Evolutionary conservation across 2,888 invertebrate species (phyloP), one percentile per base, ranked within the genome.

Genomic region (Callosobruchus maculatus): DNA sequence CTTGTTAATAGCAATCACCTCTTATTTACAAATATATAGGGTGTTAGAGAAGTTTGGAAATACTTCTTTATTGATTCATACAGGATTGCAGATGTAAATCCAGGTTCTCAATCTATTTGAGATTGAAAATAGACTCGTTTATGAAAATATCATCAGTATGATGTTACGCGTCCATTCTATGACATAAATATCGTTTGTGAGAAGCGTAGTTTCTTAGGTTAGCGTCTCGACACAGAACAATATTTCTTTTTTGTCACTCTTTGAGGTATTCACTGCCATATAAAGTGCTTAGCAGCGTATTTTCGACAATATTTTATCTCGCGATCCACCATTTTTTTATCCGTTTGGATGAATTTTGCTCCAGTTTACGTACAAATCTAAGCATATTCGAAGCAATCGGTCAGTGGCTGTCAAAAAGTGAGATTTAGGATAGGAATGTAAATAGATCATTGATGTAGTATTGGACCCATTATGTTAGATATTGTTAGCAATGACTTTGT

Each of bases 251-350:
- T 71, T 68, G 49, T 71, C 71, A 71, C 68, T 72, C 70, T 72
- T 74, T 68, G 70, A 71, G 71, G 74, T 75, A 76, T 75, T 75
- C 78, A 78, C 78, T 78, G 78, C 78, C 78, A 76, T 71, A 22
- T 70, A 74, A 76, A 78, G 78, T 78, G 78, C 76, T 78, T 76
- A 75, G 71, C 72, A 76, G 70, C 49, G 49, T 49, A 49, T 72
- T 77, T 78, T 75, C 74, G 75, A 77, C 76, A 74, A 77, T 77
- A 76, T 78, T 73, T 76, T 78, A 70, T 49, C 49, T 5, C 49
- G 3, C 49, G 49, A 49, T 49, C 49, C 49, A 49, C 1, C 49
- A 18, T 49, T 49, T 1, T 49, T 49, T 49, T 1, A 49, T 49
- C 49, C 18, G 26, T 13, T 49, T 49, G 13, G 49, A 13, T 1